A percentile compares a stretch with the other conserved stretches of the same genome.
Conservation (phyloP, 2,888 invertebrate species). For the Rhagium mordax region DNA sequence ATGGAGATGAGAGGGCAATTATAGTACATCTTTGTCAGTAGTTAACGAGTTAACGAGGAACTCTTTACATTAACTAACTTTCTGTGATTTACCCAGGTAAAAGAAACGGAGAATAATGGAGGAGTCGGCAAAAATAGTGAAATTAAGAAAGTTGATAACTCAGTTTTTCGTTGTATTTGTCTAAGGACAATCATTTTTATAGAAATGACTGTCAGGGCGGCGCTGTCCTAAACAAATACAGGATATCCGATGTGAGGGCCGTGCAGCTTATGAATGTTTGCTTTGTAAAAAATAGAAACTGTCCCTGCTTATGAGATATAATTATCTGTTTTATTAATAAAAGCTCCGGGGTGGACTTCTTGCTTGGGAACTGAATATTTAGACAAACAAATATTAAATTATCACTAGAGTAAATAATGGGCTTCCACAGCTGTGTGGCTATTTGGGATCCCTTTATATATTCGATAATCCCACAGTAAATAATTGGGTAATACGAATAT, state of each 20-base stretch:
- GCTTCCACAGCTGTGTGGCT: not conserved
- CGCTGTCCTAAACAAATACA: slow-evolving; percentile 15
- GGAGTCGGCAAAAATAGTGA: slow-evolving; percentile 41
- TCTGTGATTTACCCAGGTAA: slow-evolving; percentile 47
- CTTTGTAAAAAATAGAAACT: slow-evolving; percentile 9
- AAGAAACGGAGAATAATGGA: slow-evolving; percentile 31
- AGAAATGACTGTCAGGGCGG: not conserved
- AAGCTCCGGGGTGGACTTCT: not conserved
- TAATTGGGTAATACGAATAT: too few relatives aligned
- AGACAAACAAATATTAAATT: not conserved
- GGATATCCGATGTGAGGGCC: slow-evolving; percentile 4
- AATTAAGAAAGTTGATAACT: slow-evolving; percentile 45
- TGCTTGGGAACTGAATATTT: not conserved
- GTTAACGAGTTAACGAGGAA: slow-evolving; percentile 54
- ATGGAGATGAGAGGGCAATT: slow-evolving; percentile 56
- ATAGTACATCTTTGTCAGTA: slow-evolving; percentile 59
- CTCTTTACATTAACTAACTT: slow-evolving; percentile 49
- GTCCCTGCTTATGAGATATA: not conserved
- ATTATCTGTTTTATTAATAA: not conserved
- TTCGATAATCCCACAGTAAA: too few relatives aligned
- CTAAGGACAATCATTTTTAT: not conserved
- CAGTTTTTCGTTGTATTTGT: not conserved
- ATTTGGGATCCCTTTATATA: not conserved
- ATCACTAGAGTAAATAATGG: not conserved
- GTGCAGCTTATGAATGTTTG: slow-evolving; percentile 11